Evolutionary conservation across 53 echinoderm and acorn worm species (phyloP).

Genomic region (Mesocentrotus franciscanus): DNA sequence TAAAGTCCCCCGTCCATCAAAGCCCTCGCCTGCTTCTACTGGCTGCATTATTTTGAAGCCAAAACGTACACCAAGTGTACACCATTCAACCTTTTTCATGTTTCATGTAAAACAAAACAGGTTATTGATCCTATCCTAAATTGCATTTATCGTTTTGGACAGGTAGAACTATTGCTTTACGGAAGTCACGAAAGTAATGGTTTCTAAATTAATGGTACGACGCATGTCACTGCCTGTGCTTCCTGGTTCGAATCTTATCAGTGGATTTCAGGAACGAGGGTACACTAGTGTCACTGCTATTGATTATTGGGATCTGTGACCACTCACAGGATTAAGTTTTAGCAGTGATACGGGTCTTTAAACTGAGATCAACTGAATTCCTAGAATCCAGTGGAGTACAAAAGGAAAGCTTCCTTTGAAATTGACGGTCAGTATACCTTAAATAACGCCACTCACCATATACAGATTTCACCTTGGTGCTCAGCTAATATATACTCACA

Average conservation of each 20-base stretch:
- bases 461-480: too few relatives aligned
- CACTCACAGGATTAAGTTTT: neutral
- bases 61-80: too few relatives aligned
- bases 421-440: too few relatives aligned
- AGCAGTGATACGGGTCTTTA: conserved; percentile 22
- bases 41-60: too few relatives aligned
- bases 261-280: neutral
- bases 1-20: too few relatives aligned
- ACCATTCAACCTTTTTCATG: too few relatives aligned
- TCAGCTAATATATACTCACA: too few relatives aligned
- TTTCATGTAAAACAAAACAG: too few relatives aligned
- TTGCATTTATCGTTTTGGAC: neutral
- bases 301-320: neutral
- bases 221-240: neutral
- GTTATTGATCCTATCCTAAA: neutral
- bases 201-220: too few relatives aligned
- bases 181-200: too few relatives aligned
- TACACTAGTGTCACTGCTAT: neutral
- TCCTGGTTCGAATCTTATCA: neutral
- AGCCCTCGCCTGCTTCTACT: too few relatives aligned
- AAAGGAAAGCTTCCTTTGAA: neutral
- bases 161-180: neutral
- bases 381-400: neutral
- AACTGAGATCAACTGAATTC: neutral
- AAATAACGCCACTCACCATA: too few relatives aligned